Percentiles rank a stretch among this genome's conserved stretches.
Conservation (phyloP, 2,888 invertebrate genomes). For the Cyrtodaria siliqua region DNA sequence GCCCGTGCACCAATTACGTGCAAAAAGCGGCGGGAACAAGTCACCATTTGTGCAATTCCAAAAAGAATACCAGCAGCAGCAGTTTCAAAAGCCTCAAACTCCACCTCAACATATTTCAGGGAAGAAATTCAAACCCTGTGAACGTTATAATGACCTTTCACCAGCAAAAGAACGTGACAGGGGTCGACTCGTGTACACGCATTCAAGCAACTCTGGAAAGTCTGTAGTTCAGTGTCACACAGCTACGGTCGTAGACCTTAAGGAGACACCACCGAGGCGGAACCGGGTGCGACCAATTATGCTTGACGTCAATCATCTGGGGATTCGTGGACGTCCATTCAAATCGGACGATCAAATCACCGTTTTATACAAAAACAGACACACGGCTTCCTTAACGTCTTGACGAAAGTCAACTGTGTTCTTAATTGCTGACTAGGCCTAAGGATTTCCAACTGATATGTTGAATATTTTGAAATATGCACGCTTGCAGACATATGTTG, state of each 20-base stretch:
- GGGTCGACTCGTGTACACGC: conserved; percentile 35
- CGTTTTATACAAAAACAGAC: conserved; percentile 37
- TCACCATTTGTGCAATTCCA: conserved; percentile 41
- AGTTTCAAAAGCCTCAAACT: conserved; percentile 20
- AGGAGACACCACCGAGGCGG: conserved; percentile 16
- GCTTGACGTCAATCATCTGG: conserved; percentile 55
- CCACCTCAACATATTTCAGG: too few relatives aligned
- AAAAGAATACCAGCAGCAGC: conserved; percentile 27
- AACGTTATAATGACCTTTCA: conserved; percentile 33
- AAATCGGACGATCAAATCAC: conserved; percentile 38
- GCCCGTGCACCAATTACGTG: conserved; percentile 8
- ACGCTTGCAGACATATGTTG: too few relatives aligned
- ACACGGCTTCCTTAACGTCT: conserved; percentile 16
- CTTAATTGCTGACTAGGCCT: too few relatives aligned
- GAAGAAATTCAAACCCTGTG: conserved; percentile 34
- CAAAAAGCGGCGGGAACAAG: conserved; percentile 32
- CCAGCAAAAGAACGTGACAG: conserved; percentile 25
- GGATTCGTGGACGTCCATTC: conserved; percentile 49
- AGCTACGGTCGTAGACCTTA: conserved; percentile 39
- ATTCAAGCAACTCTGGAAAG: conserved; percentile 8
- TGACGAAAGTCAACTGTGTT: too few relatives aligned
- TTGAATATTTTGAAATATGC: too few relatives aligned
- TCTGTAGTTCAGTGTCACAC: conserved; percentile 21
- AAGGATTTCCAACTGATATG: too few relatives aligned
- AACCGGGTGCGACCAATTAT: conserved; percentile 31